These are phyloP conservation scores for Diarsia brunnea DNA, from an alignment of 2,888 invertebrate genomes.

Conservation along the genomic window DNA sequence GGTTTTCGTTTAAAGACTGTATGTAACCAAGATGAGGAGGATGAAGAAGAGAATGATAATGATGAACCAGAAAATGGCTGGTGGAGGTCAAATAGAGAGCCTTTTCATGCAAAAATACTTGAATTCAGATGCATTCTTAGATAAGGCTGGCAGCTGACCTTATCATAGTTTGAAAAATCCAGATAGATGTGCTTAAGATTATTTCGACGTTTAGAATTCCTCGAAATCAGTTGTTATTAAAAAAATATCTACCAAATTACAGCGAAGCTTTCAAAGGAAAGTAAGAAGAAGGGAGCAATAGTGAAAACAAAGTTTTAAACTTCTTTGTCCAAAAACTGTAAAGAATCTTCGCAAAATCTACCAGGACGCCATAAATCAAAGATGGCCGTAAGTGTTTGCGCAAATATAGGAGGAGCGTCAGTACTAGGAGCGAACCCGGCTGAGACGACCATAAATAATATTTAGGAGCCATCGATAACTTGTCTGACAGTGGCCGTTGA, in stretches of 20 bases:
- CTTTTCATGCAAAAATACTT: neutral
- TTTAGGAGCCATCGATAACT: conserved; percentile 79
- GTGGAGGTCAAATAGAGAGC: neutral
- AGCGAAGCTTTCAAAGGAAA: neutral
- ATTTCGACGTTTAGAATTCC: neutral
- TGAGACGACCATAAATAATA: conserved; percentile 85
- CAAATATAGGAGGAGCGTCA: conserved; percentile 81
- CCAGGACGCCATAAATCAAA: conserved; percentile 79
- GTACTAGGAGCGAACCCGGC: conserved; percentile 73
- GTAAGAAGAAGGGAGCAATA: neutral
- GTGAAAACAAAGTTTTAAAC: conserved; percentile 9
- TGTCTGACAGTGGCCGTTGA: conserved; percentile 70
- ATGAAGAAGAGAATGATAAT: too few species aligned
- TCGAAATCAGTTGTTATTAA: neutral
- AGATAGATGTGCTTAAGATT: neutral
- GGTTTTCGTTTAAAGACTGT: conserved; percentile 10
- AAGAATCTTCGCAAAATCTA: conserved; percentile 61
- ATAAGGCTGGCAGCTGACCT: neutral
- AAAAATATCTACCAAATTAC: neutral
- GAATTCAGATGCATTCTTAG: too few species aligned
- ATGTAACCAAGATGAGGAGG: too few species aligned
- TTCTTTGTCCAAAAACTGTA: conserved; percentile 42
- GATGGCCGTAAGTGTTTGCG: conserved; percentile 75
- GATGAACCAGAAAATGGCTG: neutral
- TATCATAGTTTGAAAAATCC: neutral